A percentile compares a stretch with the other conserved stretches of the same genome.
Conservation (phyloP, 2,888 invertebrate species). For the Augiades crinisus region DNA sequence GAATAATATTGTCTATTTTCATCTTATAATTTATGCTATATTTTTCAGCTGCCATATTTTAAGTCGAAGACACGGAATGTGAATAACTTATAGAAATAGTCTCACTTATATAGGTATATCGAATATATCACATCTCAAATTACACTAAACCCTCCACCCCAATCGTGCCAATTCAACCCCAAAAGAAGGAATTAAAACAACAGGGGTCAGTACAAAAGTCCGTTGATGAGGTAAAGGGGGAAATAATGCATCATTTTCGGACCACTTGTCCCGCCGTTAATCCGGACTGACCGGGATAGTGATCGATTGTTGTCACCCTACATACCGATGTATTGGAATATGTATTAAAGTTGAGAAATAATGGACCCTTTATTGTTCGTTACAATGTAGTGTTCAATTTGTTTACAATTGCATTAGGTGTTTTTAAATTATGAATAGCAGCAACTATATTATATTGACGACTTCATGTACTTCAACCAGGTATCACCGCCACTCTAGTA, state of each 20-base stretch:
- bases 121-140: background rate
- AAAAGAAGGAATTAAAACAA: slow-evolving; percentile 73
- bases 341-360: slow-evolving; percentile 44
- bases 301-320: slow-evolving; percentile 53
- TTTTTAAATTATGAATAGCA: no score
- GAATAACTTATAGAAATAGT: no score
- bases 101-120: no score
- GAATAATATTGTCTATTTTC: no score
- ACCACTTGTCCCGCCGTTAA: slow-evolving; percentile 68
- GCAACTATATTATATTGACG: no score
- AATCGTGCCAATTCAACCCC: slow-evolving; percentile 56
- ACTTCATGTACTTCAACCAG: no score
- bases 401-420: no score
- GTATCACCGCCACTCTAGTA: no score
- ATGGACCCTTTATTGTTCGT: slow-evolving; percentile 5
- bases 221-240: slow-evolving; percentile 77
- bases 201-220: slow-evolving; percentile 68
- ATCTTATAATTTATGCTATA: no score
- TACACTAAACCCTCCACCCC: slow-evolving; percentile 19
- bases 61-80: no score
- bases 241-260: slow-evolving; percentile 78
- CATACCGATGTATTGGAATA: slow-evolving; percentile 44
- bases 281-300: slow-evolving; percentile 52
- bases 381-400: no score
- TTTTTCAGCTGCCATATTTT: no score